These are phyloP conservation scores for Alces alces DNA, from an alignment of 2,113 vertebrate species.

Conservation along the genomic window DNA sequence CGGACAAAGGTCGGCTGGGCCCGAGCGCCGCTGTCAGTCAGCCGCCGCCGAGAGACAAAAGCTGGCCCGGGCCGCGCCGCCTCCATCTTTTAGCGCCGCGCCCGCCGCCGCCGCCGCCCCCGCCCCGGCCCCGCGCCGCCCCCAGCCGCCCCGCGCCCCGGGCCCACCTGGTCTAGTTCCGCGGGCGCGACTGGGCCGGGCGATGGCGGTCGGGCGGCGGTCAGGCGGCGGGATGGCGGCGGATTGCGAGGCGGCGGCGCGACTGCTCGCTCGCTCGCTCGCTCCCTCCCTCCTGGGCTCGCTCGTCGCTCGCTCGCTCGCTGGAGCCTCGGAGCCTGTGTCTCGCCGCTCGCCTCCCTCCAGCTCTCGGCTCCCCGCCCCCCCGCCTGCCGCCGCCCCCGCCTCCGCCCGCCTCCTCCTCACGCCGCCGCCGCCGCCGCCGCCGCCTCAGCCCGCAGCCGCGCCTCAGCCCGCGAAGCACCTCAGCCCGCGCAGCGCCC, in stretches of 20 bases:
- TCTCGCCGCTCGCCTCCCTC: slow-evolving; percentile 53
- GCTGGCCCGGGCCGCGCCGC: slow-evolving; percentile 7
- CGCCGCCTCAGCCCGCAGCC: not conserved
- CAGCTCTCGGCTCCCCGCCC: slow-evolving; percentile 48
- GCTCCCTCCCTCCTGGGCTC: slow-evolving; percentile 23
- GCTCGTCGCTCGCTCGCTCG: slow-evolving; percentile 14
- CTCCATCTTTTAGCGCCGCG: slow-evolving; percentile 48
- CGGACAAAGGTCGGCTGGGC: not conserved
- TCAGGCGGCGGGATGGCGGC: slow-evolving; percentile 75
- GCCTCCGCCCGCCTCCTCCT: slow-evolving; percentile 48
- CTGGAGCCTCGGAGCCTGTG: slow-evolving; percentile 39
- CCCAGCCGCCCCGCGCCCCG: slow-evolving; percentile 45
- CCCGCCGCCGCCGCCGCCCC: not conserved
- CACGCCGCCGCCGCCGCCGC: not conserved
- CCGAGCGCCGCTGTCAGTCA: not conserved
- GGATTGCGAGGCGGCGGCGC: slow-evolving; percentile 74
- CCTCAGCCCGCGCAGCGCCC: slow-evolving; percentile 67
- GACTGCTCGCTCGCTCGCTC: slow-evolving; percentile 48
- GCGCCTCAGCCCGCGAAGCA: not conserved
- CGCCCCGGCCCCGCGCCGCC: not conserved
- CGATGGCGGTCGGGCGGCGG: slow-evolving; percentile 62
- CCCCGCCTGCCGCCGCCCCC: slow-evolving; percentile 48
- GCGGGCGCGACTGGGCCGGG: slow-evolving; percentile 71
- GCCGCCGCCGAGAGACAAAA: slow-evolving; percentile 23
- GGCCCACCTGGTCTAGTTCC: slow-evolving; percentile 78